Conservation (phyloP, 2,797 vertebrate species). For the Ctenopoma kingsleyae region DNA sequence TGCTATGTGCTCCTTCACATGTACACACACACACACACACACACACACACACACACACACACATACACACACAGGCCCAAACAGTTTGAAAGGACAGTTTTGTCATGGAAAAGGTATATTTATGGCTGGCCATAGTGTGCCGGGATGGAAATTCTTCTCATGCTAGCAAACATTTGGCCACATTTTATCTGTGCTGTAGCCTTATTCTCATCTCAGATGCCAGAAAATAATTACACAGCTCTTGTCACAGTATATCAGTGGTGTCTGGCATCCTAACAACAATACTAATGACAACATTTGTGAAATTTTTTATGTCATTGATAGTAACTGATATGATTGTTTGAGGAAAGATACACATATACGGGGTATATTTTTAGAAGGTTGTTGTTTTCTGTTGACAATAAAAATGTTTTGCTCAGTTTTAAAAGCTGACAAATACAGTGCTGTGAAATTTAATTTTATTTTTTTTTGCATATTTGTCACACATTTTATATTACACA, state of each 20-base stretch:
- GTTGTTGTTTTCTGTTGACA: background rate
- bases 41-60: slow-evolving; percentile 22
- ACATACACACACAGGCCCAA: slow-evolving; percentile 13
- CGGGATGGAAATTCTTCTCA: slow-evolving; percentile 71
- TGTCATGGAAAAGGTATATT: slow-evolving; percentile 62
- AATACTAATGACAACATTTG: slow-evolving; percentile 1
- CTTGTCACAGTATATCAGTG: slow-evolving; percentile 19
- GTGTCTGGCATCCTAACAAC: slow-evolving; percentile 7
- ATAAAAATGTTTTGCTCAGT: background rate
- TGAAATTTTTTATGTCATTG: slow-evolving; percentile 13
- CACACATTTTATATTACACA: too few relatives aligned
- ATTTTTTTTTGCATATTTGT: too few relatives aligned
- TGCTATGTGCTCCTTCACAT: too few relatives aligned
- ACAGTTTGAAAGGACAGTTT: slow-evolving; percentile 49
- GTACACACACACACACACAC: slow-evolving; percentile 7
- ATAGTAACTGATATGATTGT: background rate
- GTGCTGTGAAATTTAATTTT: too few relatives aligned
- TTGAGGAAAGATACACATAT: background rate
- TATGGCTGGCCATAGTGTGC: slow-evolving; percentile 63
- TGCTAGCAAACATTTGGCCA: slow-evolving; percentile 67
- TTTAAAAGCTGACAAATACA: background rate
- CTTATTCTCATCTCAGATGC: slow-evolving; percentile 67
- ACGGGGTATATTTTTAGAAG: background rate
- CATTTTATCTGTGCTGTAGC: slow-evolving; percentile 62
- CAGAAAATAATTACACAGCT: slow-evolving; percentile 56